Conservation (phyloP, 2,888 invertebrate species). For the Caenorhabditis uteleia region DNA sequence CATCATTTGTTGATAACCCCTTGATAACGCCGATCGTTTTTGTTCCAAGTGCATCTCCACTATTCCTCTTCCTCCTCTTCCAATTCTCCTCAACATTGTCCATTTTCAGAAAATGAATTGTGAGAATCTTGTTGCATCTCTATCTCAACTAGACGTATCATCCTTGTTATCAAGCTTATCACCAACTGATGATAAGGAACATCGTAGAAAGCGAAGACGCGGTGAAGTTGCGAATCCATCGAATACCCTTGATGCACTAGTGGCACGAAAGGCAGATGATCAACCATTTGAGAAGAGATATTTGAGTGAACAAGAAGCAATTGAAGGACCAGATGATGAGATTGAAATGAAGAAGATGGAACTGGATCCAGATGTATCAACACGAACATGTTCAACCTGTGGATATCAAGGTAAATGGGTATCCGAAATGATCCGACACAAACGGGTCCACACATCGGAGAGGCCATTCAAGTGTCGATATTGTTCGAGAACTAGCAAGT, state of each 20-base stretch:
- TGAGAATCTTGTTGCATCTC: conserved; percentile 19
- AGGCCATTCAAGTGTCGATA: conserved; percentile 72
- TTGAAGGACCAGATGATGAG: conserved; percentile 68
- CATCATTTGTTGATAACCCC: conserved; percentile 3
- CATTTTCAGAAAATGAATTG: conserved; percentile 20
- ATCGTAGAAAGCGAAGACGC: conserved; percentile 34
- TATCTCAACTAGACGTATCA: conserved; percentile 18
- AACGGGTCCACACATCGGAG: conserved; percentile 71
- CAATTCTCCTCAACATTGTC: not conserved
- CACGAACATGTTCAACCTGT: conserved; percentile 68
- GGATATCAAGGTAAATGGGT: conserved; percentile 71
- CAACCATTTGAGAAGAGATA: conserved; percentile 60
- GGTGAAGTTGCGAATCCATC: conserved; percentile 62
- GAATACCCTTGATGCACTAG: conserved; percentile 67
- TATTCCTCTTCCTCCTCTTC: not conserved
- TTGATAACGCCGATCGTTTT: not conserved
- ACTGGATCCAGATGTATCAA: conserved; percentile 68
- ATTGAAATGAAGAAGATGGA: conserved; percentile 66
- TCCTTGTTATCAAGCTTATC: conserved; percentile 21
- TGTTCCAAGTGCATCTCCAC: not conserved
- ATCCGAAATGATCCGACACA: conserved; percentile 72
- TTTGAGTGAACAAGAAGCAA: conserved; percentile 67
- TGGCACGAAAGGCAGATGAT: conserved; percentile 63
- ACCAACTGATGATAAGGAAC: conserved; percentile 8
- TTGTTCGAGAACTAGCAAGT: conserved; percentile 72